Evolutionary conservation across 2,888 invertebrate genomes (phyloP).

Genomic region (Disparrhopalites patrizii): DNA sequence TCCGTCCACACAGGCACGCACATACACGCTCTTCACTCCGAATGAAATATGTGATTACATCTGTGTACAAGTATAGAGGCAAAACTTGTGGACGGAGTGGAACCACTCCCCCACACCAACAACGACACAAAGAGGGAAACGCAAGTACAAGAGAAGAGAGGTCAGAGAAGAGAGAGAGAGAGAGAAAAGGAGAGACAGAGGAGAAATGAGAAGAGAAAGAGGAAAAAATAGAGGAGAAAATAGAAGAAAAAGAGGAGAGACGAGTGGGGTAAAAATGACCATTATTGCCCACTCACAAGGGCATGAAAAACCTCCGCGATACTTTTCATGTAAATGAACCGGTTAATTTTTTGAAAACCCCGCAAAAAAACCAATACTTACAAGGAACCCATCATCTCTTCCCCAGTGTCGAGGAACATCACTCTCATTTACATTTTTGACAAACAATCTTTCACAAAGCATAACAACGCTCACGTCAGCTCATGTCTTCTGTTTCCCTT

Average conservation of each 20-base stretch:
- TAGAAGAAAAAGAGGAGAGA: not conserved
- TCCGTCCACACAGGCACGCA: too few relatives aligned
- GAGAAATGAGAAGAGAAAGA: not conserved
- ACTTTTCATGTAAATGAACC: slow-evolving; percentile 20
- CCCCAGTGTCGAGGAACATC: not conserved
- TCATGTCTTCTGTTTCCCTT: too few relatives aligned
- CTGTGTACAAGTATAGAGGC: too few relatives aligned
- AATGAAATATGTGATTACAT: too few relatives aligned
- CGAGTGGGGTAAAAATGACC: slow-evolving; percentile 10
- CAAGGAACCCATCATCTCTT: not conserved
- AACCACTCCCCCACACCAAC: too few relatives aligned
- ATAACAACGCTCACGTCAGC: not conserved
- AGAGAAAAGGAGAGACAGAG: not conserved
- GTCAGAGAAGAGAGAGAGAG: not conserved
- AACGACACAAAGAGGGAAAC: not conserved
- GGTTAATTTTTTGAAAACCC: slow-evolving; percentile 9
- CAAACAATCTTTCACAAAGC: not conserved
- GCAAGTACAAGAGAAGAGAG: not conserved
- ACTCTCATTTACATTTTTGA: slow-evolving; percentile 20
- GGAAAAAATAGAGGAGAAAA: too few relatives aligned
- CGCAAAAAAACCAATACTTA: slow-evolving; percentile 6
- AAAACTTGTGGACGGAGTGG: too few relatives aligned
- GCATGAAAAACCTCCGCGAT: slow-evolving; percentile 6
- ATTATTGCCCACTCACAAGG: slow-evolving; percentile 18
- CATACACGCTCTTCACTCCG: too few relatives aligned